Percentiles rank a stretch among this genome's conserved stretches.
Conservation (phyloP, 2,113 vertebrate genomes). For the Eublepharis macularius region DNA sequence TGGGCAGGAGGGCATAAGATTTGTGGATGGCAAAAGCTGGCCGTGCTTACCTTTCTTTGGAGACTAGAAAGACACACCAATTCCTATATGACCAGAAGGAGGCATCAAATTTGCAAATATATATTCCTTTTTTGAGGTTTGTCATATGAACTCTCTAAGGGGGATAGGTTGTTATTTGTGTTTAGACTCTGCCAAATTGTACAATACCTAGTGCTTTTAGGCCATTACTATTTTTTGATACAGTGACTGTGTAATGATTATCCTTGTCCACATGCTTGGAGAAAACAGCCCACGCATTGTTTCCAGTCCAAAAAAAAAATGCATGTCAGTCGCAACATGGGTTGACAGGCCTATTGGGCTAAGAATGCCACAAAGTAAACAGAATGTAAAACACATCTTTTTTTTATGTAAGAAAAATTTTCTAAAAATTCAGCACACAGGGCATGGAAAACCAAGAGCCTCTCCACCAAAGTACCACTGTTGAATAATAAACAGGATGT, state of each 20-base stretch:
- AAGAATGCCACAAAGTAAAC: neutral
- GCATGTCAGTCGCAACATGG: neutral
- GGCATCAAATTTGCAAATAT: neutral
- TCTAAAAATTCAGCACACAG: neutral
- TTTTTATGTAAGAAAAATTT: neutral
- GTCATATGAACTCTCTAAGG: neutral
- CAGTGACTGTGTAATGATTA: no score
- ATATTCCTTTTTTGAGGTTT: neutral
- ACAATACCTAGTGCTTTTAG: neutral
- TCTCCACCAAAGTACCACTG: neutral
- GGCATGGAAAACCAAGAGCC: neutral
- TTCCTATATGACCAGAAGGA: no score
- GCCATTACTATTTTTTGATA: neutral
- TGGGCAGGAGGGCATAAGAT: no score
- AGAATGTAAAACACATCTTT: neutral
- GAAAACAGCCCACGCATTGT: neutral
- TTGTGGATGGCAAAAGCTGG: neutral
- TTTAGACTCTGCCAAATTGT: neutral
- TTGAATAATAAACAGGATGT: conserved; percentile 46
- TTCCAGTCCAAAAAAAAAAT: neutral
- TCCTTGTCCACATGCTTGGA: neutral
- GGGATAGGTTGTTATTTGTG: neutral
- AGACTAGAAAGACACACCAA: neutral
- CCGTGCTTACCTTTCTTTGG: neutral
- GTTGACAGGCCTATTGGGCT: neutral